Conservation (phyloP, 1,140 invertebrate species). For the Frieseomelitta varia region DNA sequence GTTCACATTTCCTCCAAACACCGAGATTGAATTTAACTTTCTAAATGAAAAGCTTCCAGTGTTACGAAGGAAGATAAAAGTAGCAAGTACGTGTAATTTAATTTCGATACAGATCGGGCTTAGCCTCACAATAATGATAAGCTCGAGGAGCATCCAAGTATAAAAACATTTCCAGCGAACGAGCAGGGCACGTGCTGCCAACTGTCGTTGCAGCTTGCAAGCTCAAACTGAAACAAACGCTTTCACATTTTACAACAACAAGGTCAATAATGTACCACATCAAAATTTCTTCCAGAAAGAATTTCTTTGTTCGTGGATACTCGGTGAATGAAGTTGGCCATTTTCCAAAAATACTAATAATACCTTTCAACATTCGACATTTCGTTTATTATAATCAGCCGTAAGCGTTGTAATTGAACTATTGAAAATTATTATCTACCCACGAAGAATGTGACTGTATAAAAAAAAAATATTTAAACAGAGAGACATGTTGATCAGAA, state of each 20-base stretch:
- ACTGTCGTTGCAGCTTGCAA: slow-evolving; percentile 15
- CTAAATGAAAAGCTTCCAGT: not conserved
- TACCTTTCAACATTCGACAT: not conserved
- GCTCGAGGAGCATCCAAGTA: not conserved
- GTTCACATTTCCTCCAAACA: too few species aligned
- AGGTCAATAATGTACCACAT: not conserved
- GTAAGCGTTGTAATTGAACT: too few species aligned
- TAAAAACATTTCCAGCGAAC: not conserved
- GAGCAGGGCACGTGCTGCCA: slow-evolving; percentile 44
- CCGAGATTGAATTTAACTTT: not conserved
- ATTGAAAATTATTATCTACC: not conserved
- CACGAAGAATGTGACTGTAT: too few species aligned
- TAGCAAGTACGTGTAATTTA: not conserved
- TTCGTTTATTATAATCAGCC: not conserved
- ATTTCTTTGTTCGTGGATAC: not conserved
- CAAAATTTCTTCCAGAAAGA: not conserved
- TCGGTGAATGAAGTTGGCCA: too few species aligned
- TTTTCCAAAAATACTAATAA: not conserved
- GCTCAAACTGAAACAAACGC: not conserved
- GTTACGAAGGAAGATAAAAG: not conserved
- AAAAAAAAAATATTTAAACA: not conserved
- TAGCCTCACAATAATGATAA: not conserved
- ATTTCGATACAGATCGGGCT: not conserved
- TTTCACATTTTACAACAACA: too few species aligned
- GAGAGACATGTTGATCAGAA: too few species aligned